Conservation (phyloP, 2,113 vertebrate species). For the Etheostoma spectabile region DNA sequence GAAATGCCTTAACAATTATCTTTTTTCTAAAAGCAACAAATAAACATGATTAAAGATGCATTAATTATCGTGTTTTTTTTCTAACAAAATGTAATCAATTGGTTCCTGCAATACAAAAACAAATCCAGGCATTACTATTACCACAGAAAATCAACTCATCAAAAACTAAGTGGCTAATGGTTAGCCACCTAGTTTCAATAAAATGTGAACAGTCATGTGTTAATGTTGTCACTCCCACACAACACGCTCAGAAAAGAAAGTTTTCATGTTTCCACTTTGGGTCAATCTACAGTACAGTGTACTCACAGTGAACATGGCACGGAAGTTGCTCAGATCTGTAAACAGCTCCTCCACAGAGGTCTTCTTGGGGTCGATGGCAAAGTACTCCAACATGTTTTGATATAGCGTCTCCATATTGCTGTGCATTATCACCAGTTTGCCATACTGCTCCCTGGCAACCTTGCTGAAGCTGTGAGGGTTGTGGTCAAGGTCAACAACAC, state of each 20-base stretch:
- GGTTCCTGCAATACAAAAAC: not conserved
- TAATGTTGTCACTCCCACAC: not conserved
- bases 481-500: constrained; percentile 84
- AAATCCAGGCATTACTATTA: not conserved
- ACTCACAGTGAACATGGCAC: constrained; percentile 91
- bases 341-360: constrained; percentile 95
- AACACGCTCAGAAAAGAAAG: not conserved
- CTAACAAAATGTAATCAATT: not conserved
- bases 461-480: constrained; percentile 88
- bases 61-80: not conserved
- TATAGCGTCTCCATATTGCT: constrained; percentile 91
- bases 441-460: constrained; percentile 89
- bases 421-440: constrained; percentile 89
- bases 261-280: not conserved
- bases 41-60: not conserved
- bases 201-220: not conserved
- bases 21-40: too few relatives aligned
- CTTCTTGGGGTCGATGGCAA: constrained; percentile 93
- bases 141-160: not conserved
- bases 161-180: not conserved
- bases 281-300: not conserved
- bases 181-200: not conserved
- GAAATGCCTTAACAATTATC: too few relatives aligned
- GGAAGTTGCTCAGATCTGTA: constrained; percentile 95
- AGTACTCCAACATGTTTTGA: constrained; percentile 90